A percentile compares a stretch with the other conserved stretches of the same genome.
These are phyloP conservation scores for Hoplodrina ambigua DNA, from an alignment of 2,888 invertebrate genomes.

Conservation along the genomic window DNA sequence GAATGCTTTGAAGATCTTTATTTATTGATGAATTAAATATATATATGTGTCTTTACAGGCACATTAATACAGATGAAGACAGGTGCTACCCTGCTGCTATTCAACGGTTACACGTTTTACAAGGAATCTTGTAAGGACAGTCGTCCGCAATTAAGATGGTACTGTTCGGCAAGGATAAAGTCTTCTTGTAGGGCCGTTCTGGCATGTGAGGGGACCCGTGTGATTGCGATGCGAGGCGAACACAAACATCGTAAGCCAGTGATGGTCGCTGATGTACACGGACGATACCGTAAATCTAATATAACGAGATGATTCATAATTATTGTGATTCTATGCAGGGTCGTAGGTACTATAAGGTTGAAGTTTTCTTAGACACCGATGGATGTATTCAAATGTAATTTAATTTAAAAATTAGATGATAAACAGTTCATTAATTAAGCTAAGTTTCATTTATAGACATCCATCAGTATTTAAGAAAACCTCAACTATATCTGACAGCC, in stretches of 20 bases:
- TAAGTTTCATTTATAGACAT: too few relatives aligned
- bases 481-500: too few relatives aligned
- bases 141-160: constrained; percentile 3
- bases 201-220: constrained; percentile 5
- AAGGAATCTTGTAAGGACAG: background rate
- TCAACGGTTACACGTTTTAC: constrained; percentile 30
- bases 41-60: constrained; percentile 7
- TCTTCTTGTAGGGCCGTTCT: constrained; percentile 19
- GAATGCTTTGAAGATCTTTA: background rate
- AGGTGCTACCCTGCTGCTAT: constrained; percentile 13
- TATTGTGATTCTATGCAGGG: too few relatives aligned
- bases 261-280: constrained; percentile 11
- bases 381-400: too few relatives aligned
- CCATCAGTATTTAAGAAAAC: too few relatives aligned
- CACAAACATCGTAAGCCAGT: constrained; percentile 35
- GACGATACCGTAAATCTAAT: too few relatives aligned
- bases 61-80: constrained; percentile 10
- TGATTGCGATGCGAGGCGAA: constrained; percentile 7
- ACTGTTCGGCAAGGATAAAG: constrained; percentile 32
- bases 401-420: too few relatives aligned
- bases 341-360: too few relatives aligned
- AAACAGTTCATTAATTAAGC: too few relatives aligned
- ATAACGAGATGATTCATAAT: too few relatives aligned
- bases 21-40: too few relatives aligned
- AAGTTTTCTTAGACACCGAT: too few relatives aligned